Conservation (phyloP, 23 tunicate genomes). For the Trididemnum nubilum region DNA sequence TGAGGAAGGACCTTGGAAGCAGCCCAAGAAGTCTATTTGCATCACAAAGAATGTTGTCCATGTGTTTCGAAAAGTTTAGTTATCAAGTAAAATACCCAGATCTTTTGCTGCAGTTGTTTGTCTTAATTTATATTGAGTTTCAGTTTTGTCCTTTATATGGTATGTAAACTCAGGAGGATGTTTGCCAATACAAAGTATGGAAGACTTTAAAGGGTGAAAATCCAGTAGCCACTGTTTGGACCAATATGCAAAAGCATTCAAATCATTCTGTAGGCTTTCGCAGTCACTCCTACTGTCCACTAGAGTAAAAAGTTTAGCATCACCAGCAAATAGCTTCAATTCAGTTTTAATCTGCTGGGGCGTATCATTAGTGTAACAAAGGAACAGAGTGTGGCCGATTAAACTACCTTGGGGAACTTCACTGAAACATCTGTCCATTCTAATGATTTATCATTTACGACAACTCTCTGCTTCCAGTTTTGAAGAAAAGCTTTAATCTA, state of each 20-base stretch:
- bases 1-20: too few species aligned
- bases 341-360: background rate
- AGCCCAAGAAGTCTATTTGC: too few species aligned
- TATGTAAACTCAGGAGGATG: background rate
- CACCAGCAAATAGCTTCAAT: background rate
- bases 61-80: background rate
- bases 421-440: background rate
- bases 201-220: background rate
- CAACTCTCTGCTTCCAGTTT: background rate
- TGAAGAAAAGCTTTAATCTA: background rate
- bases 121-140: too few species aligned
- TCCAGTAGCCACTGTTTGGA: background rate
- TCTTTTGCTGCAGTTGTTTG: background rate
- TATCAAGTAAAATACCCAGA: background rate
- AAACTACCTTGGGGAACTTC: slow-evolving; percentile 1
- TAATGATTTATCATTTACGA: background rate
- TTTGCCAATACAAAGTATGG: background rate
- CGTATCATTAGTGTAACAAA: background rate
- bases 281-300: background rate
- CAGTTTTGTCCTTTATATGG: background rate
- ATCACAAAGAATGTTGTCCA: background rate
- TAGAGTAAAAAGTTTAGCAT: background rate
- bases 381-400: slow-evolving; percentile 3
- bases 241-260: background rate
- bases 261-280: background rate